Evolutionary conservation across 2,888 invertebrate genomes (phyloP).

Genomic region (Reticulitermes lucifugus): DNA sequence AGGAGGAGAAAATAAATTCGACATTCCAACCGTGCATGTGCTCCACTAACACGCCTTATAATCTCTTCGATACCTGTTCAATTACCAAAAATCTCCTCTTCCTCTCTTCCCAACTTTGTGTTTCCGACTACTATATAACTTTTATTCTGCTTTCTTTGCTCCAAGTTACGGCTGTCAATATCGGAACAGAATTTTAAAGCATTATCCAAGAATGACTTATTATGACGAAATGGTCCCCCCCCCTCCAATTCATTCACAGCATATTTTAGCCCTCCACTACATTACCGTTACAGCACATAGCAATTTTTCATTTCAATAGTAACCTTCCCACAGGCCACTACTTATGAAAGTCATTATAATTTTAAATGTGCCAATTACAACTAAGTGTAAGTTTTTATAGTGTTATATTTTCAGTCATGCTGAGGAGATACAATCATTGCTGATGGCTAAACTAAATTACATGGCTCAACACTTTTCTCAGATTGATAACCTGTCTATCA

Average conservation of each 20-base stretch:
- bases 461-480: not conserved
- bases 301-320: not conserved
- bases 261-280: not conserved
- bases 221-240: not conserved
- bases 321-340: conserved; percentile 3
- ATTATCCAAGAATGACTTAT: not conserved
- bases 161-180: not conserved
- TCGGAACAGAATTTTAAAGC: not conserved
- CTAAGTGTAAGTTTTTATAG: not conserved
- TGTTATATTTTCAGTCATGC: too few species aligned
- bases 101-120: not conserved
- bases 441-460: not conserved
- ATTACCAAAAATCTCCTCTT: not conserved
- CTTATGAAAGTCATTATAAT: not conserved
- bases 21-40: not conserved
- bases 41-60: not conserved
- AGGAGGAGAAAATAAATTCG: not conserved
- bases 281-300: not conserved
- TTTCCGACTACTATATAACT: not conserved
- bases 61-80: not conserved
- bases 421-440: not conserved
- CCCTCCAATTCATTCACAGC: not conserved
- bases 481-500: not conserved
- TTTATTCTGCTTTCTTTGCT: not conserved
- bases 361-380: conserved; percentile 20